Evolutionary conservation across 30 jellyfish, hydroid and myxozoan species (phyloP), one percentile per base, ranked within the genome.

Genomic region (Aurelia aurita complex sp. Pacific): DNA sequence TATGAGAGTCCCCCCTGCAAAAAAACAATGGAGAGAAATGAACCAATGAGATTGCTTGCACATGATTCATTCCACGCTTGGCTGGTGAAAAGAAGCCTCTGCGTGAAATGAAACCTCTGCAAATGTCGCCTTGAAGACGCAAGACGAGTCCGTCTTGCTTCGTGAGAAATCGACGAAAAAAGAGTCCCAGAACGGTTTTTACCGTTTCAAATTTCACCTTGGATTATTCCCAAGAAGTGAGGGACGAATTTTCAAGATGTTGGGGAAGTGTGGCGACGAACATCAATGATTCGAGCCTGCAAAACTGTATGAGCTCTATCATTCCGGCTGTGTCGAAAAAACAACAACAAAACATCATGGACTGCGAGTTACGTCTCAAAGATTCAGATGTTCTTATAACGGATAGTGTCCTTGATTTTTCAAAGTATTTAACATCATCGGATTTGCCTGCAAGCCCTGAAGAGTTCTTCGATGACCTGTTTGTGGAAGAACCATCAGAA

Each of bases 351-450:
- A 88, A 53, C 97, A 88, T 61, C 81, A 89, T 89, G 97, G 97
- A 89, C 46, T 61, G 91, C 85, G 97, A 89, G 71, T 52, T 84
- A 29, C 93, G 93, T 70, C 87, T 89, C 74, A 76, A 72, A 76
- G 97, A 89, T 81, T 89, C 92, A 76, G 97, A 89, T 76, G 97
- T 76, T 42, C 97, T 89, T 55, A 79, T 89, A 79, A 89, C 98
- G 81, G 99, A 94, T 80, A 82, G 99, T 94, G 99, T 94, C 99
- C 99, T 94, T 74, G 99, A 94, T 88, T 94, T 94, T 82, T 94
- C 99, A 35, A 94, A 84, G 83, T 94, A 94, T 78, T 83, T 94
- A 53, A 74, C 97, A 78, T 84, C 99, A 46, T 85, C 97, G 64
- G 99, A 94, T 94, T 79, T 94, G 64, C 99, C 99, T 54, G 96